Evolutionary conservation across 1,140 invertebrate species (phyloP).

Genomic region (Spodoptera frugiperda): DNA sequence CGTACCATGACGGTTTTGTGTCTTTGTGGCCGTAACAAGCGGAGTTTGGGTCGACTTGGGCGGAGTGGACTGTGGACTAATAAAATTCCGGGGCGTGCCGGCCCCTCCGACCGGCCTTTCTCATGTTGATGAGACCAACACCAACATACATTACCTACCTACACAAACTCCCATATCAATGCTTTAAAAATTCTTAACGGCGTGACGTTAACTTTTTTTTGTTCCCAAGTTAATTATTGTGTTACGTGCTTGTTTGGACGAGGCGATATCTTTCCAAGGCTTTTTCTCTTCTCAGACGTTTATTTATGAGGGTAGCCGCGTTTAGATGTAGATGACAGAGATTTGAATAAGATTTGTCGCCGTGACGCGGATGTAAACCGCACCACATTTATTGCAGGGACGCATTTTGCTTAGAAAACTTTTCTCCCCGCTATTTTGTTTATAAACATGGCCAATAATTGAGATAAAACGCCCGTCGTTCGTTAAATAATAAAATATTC

Average conservation of each 20-base stretch:
- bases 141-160: slow-evolving; percentile 31
- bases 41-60: slow-evolving; percentile 45
- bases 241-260: neutral
- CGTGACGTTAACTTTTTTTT: neutral
- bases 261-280: neutral
- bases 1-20: slow-evolving; percentile 58
- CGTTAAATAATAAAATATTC: neutral
- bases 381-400: neutral
- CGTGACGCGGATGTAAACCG: slow-evolving; percentile 6
- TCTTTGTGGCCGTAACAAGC: slow-evolving; percentile 56
- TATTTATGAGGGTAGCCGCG: slow-evolving; percentile 25
- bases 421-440: no score
- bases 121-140: slow-evolving; percentile 67
- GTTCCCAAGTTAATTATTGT: neutral
- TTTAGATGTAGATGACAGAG: slow-evolving; percentile 35
- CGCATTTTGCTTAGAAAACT: neutral
- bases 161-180: slow-evolving; percentile 36
- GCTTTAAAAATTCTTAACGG: slow-evolving; percentile 27
- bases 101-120: slow-evolving; percentile 57
- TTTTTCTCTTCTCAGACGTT: neutral
- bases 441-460: no score
- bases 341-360: slow-evolving; percentile 24
- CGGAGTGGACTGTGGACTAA: slow-evolving; percentile 55
- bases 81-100: slow-evolving; percentile 70
- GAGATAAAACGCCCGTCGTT: no score